These are phyloP conservation scores for Anarhynchus alexandrinus DNA, from an alignment of 2,113 vertebrate genomes.

Conservation along the genomic window DNA sequence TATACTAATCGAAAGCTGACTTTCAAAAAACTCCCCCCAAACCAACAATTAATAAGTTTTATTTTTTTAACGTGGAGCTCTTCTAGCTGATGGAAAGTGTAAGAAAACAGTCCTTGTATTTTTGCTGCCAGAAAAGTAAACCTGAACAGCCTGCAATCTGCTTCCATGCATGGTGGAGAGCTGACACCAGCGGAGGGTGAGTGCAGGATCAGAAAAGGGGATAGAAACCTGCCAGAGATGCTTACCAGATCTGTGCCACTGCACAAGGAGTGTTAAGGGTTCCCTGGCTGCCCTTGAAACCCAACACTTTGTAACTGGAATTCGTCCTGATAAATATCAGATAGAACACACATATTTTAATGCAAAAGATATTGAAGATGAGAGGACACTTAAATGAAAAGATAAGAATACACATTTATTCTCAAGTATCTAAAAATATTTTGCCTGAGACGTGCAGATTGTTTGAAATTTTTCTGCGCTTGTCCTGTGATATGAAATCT, in stretches of 20 bases:
- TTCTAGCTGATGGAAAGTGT: background rate
- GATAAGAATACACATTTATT: background rate
- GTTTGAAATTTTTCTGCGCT: background rate
- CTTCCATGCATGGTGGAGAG: background rate
- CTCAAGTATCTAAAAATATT: background rate
- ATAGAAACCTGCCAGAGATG: background rate
- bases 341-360: background rate
- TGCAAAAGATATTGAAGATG: background rate
- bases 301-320: background rate
- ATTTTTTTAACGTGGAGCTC: background rate
- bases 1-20: background rate
- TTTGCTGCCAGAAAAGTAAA: background rate
- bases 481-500: background rate
- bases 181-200: background rate
- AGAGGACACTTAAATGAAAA: background rate
- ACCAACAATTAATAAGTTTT: background rate
- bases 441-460: background rate
- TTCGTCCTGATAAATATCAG: background rate
- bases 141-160: background rate
- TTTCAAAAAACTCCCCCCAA: background rate
- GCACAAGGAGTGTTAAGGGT: background rate
- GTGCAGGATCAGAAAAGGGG: background rate
- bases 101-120: background rate
- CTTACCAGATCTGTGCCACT: background rate
- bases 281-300: background rate